Evolutionary conservation across 2,797 vertebrate genomes (phyloP), one percentile per base, ranked within the genome.

Genomic region (Sebastolobus alascanus): DNA sequence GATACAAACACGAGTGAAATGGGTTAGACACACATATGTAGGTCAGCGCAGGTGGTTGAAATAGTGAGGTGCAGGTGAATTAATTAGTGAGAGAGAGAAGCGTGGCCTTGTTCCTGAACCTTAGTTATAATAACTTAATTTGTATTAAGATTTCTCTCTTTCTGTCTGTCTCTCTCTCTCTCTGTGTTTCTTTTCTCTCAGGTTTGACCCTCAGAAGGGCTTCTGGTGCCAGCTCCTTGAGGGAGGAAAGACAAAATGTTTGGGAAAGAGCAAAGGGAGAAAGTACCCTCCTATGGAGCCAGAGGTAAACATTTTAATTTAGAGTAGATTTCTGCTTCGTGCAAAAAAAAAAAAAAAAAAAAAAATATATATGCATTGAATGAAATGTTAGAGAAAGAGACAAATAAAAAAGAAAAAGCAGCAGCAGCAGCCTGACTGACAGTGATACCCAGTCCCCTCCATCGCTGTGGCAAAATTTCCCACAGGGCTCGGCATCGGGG

Each of bases 151-250:
- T 29, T 20, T 66, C 1, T 70, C 18, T 25, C 9, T 8, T 8
- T 25, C 25, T 25, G 25, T 25, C n/a, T 56, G 5, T 56, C 29
- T 46, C 12, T 35, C 33, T 8, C 1, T 69, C 58, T 67, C 22
- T 43, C 7, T 72, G 13, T 68, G 59, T 83, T 52, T 68, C 16
- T 83, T 2, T 66, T 58, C 69, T 66, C 68, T 35, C 79, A 99
- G 98, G 90, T 99, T 99, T 90, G 97, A 99, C 89, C 97, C 97
- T 86, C 97, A 99, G 91, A 99, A 99, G 93, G 98, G 98, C 25
- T 99, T 99, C 89, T 99, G 98, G 98, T 99, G 98, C 92, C 98
- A 99, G 86, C 93, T 99, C 22, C 82, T 99, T 66, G 98, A 99
- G 85, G 98, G 97, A 88, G 98, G 98, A 68, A 97, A 96, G 92